Evolutionary conservation across 2,797 vertebrate species (phyloP), one percentile per base, ranked within the genome.

Genomic region (Halcyon leucocephala): DNA sequence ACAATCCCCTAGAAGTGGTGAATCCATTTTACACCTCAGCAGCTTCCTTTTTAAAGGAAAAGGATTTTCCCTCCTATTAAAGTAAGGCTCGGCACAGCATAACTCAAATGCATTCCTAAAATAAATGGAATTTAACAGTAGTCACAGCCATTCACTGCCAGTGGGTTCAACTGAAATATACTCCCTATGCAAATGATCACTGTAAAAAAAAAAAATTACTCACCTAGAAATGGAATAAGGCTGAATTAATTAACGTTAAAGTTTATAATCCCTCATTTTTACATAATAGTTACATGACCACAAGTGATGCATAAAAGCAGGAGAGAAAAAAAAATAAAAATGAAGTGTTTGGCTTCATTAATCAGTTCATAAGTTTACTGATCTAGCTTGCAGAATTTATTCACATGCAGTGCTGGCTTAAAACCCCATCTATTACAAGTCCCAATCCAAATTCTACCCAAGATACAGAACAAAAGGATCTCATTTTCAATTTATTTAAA

Each of bases 241-340:
- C 91, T 94, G 91, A 95, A 94, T 95, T 97, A 94, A 95, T 96
- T 90, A 94, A 44, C 66, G 70, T 44, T 95, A 80, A 93, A 95
- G 48, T 96, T 96, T 93, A 94, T 88, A 96, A 95, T 88, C 90
- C 85, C 82, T 90, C 77, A 94, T 89, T 95, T 96, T 95, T 93
- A 96, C 66, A 73, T 82, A 90, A 90, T 22, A 86, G 91, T 86
- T 95, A 91, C 78, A 91, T 67, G 94, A 79, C 62, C 85, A 89
- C 73, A 96, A 96, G 73, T 84, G 85, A 90, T 57, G 70, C 88
- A 80, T 67, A 84, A 84, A 94, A 78, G 31, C 9, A 46, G 31
- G 18, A 62, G 44, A 4, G 15, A 42, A 1, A 17, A 44, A 48
- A 48, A 46, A 48, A 48, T 41, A 88, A 72, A 78, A 41, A 35